These are phyloP conservation scores for Sphinx pinastri DNA, from an alignment of 2,888 invertebrate species.

Conservation along the genomic window DNA sequence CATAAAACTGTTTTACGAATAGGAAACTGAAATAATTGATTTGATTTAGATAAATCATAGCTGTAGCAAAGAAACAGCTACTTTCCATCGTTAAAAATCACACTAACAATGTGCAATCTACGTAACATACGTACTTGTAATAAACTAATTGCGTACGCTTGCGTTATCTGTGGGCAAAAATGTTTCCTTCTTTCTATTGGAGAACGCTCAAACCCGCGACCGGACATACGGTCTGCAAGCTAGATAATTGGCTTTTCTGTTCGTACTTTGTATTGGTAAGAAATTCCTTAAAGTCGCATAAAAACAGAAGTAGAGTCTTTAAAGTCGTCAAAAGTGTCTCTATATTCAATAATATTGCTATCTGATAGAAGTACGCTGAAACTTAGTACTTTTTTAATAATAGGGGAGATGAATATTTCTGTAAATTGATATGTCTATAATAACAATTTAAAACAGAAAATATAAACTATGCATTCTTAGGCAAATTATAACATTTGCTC, in stretches of 20 bases:
- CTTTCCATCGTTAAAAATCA: constrained; percentile 23
- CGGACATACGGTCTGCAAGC: constrained; percentile 33
- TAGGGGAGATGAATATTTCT: too few species aligned
- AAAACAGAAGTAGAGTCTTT: too few species aligned
- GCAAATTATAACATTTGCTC: too few species aligned
- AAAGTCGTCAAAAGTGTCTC: too few species aligned
- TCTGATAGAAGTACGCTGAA: too few species aligned
- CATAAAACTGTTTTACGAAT: too few species aligned
- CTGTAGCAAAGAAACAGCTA: neutral
- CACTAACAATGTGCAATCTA: constrained; percentile 15
- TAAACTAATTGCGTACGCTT: constrained; percentile 44
- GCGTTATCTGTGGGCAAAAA: constrained; percentile 34
- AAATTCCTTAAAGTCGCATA: neutral
- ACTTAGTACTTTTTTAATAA: too few species aligned
- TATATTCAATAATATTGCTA: too few species aligned
- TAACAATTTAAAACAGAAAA: too few species aligned
- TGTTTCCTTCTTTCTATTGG: constrained; percentile 51
- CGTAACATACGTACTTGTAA: constrained; percentile 31
- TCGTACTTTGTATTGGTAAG: neutral
- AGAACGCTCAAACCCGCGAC: constrained; percentile 31
- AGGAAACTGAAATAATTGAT: neutral
- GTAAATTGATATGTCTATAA: too few species aligned
- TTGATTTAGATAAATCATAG: neutral
- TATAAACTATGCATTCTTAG: too few species aligned
- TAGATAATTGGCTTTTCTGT: constrained; percentile 2